Conservation (phyloP, 2,113 vertebrate species). For the Beaufortia kweichowensis region DNA sequence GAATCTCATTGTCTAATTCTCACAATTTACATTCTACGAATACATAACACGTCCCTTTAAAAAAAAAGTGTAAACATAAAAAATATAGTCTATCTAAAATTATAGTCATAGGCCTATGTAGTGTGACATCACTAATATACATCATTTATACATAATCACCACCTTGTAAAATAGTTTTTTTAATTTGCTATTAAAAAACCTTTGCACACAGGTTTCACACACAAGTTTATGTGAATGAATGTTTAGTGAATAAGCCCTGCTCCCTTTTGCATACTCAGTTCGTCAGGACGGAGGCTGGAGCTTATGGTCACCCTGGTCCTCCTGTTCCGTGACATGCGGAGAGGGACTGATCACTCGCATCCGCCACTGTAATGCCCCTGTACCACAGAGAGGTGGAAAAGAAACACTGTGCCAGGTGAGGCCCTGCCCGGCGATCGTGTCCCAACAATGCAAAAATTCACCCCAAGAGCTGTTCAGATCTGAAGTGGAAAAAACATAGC, state of each 20-base stretch:
- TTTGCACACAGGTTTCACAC: no score
- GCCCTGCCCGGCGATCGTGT: slow-evolving; percentile 78
- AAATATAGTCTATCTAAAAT: no score
- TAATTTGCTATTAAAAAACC: no score
- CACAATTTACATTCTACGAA: no score
- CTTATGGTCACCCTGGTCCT: slow-evolving; percentile 96
- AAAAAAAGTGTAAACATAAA: no score
- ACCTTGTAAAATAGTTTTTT: no score
- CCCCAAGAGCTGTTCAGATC: not conserved
- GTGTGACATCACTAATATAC: no score
- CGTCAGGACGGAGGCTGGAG: slow-evolving; percentile 90
- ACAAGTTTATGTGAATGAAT: no score
- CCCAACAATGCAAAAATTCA: not conserved
- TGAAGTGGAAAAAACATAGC: slow-evolving; percentile 16
- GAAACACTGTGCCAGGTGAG: slow-evolving; percentile 81
- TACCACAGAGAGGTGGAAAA: slow-evolving; percentile 85
- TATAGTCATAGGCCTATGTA: no score
- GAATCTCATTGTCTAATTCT: no score
- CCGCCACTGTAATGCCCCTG: slow-evolving; percentile 89
- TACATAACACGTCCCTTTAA: no score
- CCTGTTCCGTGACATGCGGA: slow-evolving; percentile 90
- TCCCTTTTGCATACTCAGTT: slow-evolving; percentile 65
- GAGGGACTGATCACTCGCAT: slow-evolving; percentile 85
- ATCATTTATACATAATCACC: no score
- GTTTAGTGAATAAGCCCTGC: not conserved